phyloP scores from a whole-genome alignment of 2,888 invertebrate species.

The Nysson spinosus region DNA sequence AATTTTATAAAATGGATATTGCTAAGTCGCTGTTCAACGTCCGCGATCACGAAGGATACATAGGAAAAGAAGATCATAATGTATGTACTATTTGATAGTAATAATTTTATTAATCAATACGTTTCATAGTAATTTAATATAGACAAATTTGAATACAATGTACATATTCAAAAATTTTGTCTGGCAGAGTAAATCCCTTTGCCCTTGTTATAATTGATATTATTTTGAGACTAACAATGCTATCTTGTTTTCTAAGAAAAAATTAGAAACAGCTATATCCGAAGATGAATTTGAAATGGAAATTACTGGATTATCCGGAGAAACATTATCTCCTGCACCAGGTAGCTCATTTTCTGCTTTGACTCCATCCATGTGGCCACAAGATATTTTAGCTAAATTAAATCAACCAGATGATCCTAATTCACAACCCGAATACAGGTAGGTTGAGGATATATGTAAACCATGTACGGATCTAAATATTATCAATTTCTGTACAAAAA shows the following conservation, averaged over 20 bases:
- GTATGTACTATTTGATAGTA: constrained; percentile 77
- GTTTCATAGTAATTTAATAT: background rate
- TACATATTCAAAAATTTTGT: too few relatives aligned
- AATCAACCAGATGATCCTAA: constrained; percentile 88
- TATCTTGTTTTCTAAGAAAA: too few relatives aligned
- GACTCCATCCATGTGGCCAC: constrained; percentile 98
- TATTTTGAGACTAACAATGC: too few relatives aligned
- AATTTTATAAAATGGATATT: constrained; percentile 85
- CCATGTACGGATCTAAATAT: too few relatives aligned
- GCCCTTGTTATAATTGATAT: too few relatives aligned
- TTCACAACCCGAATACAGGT: constrained; percentile 85
- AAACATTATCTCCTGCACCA: constrained; percentile 86
- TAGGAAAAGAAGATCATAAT: constrained; percentile 89
- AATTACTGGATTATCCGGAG: constrained; percentile 84
- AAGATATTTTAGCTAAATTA: constrained; percentile 91
- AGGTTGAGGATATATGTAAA: too few relatives aligned
- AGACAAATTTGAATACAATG: too few relatives aligned
- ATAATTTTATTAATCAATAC: background rate
- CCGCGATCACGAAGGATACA: constrained; percentile 93
- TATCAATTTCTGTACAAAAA: too few relatives aligned
- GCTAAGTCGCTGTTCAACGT: constrained; percentile 94
- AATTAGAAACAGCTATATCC: constrained; percentile 87
- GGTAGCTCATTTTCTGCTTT: constrained; percentile 97
- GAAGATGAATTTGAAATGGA: constrained; percentile 86
- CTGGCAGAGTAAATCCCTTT: too few relatives aligned